Evolutionary conservation across 2,888 invertebrate genomes (phyloP), one percentile per base, ranked within the genome.

Genomic region (Leptinotarsa haldemani): DNA sequence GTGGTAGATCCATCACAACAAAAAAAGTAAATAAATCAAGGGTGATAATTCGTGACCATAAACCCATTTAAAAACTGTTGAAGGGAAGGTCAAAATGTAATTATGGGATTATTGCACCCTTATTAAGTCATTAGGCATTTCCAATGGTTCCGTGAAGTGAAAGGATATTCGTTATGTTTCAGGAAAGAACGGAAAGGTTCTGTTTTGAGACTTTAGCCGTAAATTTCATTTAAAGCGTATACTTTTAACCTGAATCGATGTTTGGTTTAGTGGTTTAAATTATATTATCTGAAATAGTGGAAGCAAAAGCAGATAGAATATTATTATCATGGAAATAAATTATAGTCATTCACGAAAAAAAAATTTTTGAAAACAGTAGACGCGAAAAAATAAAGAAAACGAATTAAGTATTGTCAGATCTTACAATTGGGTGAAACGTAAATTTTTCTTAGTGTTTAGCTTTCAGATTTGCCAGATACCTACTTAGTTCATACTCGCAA

Each of bases 31-130:
- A 61, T 73, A 63, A 50, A 67, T 66, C 69, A 56, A 46, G 68
- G 68, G 63, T 58, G 69, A 77, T 77, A 72, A 77, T 75, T 71
- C 47, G 66, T 25, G 52, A 61, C 70, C 75, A 69, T 77, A 78
- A 78, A 78, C 70, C 75, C 69, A 78, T 78, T 78, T 78, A 68
- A 16, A 46, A 48, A 56, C 46, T 25, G 69, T 74, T 63, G 69
- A 71, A 50, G 69, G 69, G 71, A 77, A 76, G 75, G 79, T 71
- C 77, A 66, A 69, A 68, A 71, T 56, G 76, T 77, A 70, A 79
- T 79, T 74, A 78, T 79, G 70, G 77, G 69, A 79, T 79, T 74
- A 78, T 79, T 71, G 78, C 76, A 77, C 74, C 77, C 76, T 75
- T 70, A 78, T 74, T 74, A 75, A 77, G 71, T 70, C 72, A 74